Base-by-base conservation (phyloP, 53 echinoderm and acorn worm species). In the Apostichopus leukothele region DNA sequence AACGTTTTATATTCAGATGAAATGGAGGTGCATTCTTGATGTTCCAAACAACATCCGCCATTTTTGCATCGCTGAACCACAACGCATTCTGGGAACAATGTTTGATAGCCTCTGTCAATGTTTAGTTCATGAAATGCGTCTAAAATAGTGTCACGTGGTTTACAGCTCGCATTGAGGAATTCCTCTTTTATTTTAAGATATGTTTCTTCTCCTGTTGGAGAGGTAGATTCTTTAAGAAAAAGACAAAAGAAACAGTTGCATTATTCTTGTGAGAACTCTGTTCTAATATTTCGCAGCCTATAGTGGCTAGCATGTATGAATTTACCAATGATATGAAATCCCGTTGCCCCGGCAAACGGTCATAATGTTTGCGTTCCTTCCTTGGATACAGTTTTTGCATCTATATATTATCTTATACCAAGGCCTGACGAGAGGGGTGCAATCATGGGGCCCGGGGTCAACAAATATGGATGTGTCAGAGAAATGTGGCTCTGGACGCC, bases 1-100 rank as follows among this genome's bases (percentile, higher is more conserved):
- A 93, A 89, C 0, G 93, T 90, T 50, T 95, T 89, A 80, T 92
- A 88, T 51, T 83, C 90, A 23, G 86, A 89, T 26, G 86, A 75
- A 12, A 80, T 88, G 6, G 95, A 76, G 27, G 66, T 86, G 89
- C 96, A 96, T 76, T 96, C 96, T 86, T 93, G 81, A 74, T 92
- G 90, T 74, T 95, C 96, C 71, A 91, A 89, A 60, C 96, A 96
- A 87, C 96, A 96, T 6, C 96, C 96, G 51, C 95, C 95, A 67
- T 95, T 90, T 78, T 92, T 91, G 79, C 97, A 95, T 26, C 97
- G 84, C 61, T 87, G 76, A 7, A 95, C 95, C 75, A 92, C 92
- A 60, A 97, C 91, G 87, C 95, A 97, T 51, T 90, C 90, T 18
- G 97, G 97, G 60, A 92, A 93, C 74, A 95, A 78, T 61, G 18